Base-by-base conservation (phyloP, 1,140 invertebrate genomes). In the Caenorhabditis remanei region DNA sequence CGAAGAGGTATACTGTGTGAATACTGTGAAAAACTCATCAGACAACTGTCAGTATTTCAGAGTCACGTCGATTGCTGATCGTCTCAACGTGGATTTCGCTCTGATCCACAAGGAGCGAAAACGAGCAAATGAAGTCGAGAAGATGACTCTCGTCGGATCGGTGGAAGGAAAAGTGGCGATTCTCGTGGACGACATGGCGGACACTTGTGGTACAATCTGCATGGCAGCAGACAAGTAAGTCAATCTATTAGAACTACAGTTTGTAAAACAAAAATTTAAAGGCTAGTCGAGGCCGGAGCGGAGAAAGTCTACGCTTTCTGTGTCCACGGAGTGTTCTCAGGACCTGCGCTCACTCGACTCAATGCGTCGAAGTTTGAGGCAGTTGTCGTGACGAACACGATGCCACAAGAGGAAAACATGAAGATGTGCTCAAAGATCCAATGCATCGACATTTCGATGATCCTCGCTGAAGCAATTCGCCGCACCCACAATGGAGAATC, bases 341-440 rank as follows among this genome's bases (percentile, higher is more conserved):
- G 98, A 6, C 96, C 97, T 19, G 98, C 98, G 61, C 96, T 99
- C 89, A 95, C 96, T 32, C 95, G 97, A 90, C 99, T 99, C 89
- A 99, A 99, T 92, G 84, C 87, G 16, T 97, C 97, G 6, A 96
- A 95, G 90, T 97, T 99, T 92, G 97, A 99, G 93, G 97, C 97
- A 56, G 96, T 99, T n/a, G 98, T 99, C 85, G 97, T 99, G 8
- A 99, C 98, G 19, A 99, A 99, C 93, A 99, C 98, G 19, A 99
- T 99, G 93, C 98, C 98, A 67, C 97, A 99, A 94, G 97, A 98
- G 91, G 95, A 95, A 89, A 96, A 98, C 91, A 98, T 99, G 96
- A 96, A 96, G 92, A 95, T 96, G 90, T 98, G 97, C 92, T 95
- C 96, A 11, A 99, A 98, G 94, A 96, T 98, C 88, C 94, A 98